These are phyloP conservation scores for Eupithecia subumbrata DNA, from an alignment of 2,888 invertebrate genomes.

Conservation along the genomic window DNA sequence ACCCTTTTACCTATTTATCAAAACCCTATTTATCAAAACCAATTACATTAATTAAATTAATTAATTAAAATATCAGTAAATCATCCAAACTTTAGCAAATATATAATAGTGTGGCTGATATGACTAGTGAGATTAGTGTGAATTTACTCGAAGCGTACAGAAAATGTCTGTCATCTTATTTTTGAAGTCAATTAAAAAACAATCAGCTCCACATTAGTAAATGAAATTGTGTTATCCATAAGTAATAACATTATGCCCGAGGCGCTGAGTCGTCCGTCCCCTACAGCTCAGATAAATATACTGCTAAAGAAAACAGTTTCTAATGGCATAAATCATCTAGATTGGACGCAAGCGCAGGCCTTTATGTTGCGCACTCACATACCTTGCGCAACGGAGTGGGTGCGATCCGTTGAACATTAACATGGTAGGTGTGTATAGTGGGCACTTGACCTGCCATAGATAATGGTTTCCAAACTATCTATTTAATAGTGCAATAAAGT, in stretches of 20 bases:
- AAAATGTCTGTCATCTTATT: background rate
- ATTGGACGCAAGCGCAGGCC: background rate
- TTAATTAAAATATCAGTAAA: too few species aligned
- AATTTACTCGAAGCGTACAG: too few species aligned
- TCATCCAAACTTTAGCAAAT: too few species aligned
- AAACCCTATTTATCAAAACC: too few species aligned
- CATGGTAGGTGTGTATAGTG: constrained; percentile 2
- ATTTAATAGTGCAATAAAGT: background rate
- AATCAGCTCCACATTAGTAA: background rate
- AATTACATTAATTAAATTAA: too few species aligned
- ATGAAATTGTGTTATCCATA: background rate
- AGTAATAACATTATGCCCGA: background rate
- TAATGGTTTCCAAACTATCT: constrained; percentile 5
- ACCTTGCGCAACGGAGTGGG: background rate
- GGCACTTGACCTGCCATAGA: constrained; percentile 7
- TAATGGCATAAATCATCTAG: background rate
- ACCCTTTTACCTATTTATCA: too few species aligned
- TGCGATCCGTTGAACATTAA: background rate
- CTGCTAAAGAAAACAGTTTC: background rate
- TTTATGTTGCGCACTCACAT: background rate
- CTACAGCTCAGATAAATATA: background rate
- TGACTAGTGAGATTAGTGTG: too few species aligned
- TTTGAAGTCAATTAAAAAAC: background rate
- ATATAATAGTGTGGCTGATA: too few species aligned
- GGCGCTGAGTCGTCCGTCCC: background rate